Conservation (phyloP, 1,140 invertebrate genomes). For the Drosophila orosa region DNA sequence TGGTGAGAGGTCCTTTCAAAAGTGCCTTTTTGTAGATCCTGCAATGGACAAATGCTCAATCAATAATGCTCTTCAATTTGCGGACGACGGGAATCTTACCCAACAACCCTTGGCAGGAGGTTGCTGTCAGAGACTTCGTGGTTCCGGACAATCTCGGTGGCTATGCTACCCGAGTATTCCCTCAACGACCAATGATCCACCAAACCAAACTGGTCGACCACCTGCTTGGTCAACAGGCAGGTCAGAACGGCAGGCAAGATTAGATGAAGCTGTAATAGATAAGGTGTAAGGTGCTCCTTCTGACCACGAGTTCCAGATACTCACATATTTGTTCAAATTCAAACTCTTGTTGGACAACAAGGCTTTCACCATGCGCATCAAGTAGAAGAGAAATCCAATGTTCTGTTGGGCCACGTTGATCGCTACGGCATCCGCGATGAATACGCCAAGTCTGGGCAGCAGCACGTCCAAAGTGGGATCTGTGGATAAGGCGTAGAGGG, state of each 20-base stretch:
- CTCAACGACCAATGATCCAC: conserved; percentile 48
- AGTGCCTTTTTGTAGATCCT: conserved; percentile 42
- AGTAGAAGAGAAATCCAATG: conserved; percentile 24
- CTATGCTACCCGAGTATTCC: conserved; percentile 50
- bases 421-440: conserved; percentile 28
- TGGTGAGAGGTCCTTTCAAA: conserved; percentile 14
- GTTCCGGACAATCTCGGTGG: conserved; percentile 25
- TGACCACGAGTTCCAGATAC: not conserved
- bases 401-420: conserved; percentile 29
- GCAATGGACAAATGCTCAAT: not conserved
- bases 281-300: not conserved
- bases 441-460: conserved; percentile 18
- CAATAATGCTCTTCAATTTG: not conserved
- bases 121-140: conserved; percentile 2
- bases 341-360: conserved; percentile 27
- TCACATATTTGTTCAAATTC: conserved; percentile 42
- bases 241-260: conserved; percentile 46
- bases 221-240: conserved; percentile 28
- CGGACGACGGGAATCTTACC: conserved; percentile 8
- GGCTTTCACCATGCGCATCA: conserved; percentile 52
- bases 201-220: not conserved
- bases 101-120: conserved; percentile 38
- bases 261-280: conserved; percentile 40
- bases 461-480: conserved; percentile 42
- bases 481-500: conserved; percentile 9